Evolutionary conservation across 2,113 vertebrate species (phyloP), one percentile per base, ranked within the genome.

Genomic region (Siniperca knerii): DNA sequence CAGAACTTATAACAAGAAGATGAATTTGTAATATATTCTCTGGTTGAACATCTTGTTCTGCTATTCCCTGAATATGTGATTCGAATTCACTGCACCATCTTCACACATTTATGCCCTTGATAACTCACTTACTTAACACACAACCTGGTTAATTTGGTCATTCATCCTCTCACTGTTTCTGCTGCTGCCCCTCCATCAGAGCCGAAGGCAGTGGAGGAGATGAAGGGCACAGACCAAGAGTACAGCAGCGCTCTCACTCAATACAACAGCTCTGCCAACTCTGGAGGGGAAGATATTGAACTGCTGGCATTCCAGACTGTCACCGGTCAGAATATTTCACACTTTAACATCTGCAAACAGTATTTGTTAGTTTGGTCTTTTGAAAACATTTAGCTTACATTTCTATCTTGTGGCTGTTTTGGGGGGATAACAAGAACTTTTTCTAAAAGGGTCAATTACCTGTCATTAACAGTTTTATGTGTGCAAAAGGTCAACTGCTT

Each of bases 291-390:
- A 46, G 94, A 96, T 60, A 96, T 96, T 1, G 95, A 96, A 44
- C 91, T 96, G 77, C 92, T 96, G 58, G 95, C 95, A 0, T 96
- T 96, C 84, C 95, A 96, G 90, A 95, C 96, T 0, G 91, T 96
- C 85, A 92, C 93, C 9, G 95, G 95, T 95, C 60, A 92, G 92
- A 83, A n/a, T 15, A 16, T 4, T 8, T 79, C 25, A 50, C 29
- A 4, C 65, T 60, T 58, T 35, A 46, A 33, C 8, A 9, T 15
- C 13, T 23, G 12, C 10, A 8, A 67, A 13, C 66, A 48, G n/a
- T 25, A 21, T 67, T 66, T 44, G 6, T 44, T 25, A 4, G 10
- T 13, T 12, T 66, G 62, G 21, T n/a, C 62, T 5, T 42, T 16
- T 62, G 15, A 35, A 35, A 64, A 65, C 8, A 37, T 33, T 64